phyloP scores from a whole-genome alignment of 1,140 invertebrate genomes.

The Formica selysi region DNA sequence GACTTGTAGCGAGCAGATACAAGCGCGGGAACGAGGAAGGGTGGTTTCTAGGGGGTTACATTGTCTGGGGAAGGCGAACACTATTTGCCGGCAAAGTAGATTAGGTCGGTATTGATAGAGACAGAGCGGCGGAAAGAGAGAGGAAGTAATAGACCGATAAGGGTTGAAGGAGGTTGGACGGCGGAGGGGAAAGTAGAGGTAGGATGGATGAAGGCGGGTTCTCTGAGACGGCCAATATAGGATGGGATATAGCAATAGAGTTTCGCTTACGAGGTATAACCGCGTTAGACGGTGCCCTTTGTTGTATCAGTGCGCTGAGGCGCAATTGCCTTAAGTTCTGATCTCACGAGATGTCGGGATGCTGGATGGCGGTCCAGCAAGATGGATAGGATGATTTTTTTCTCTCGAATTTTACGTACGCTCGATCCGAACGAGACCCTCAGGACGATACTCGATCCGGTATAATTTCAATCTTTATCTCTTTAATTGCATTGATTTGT shows the following conservation, averaged over 20 bases:
- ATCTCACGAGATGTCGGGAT: constrained; percentile 79
- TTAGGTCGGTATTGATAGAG: constrained; percentile 82
- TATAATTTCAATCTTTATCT: neutral
- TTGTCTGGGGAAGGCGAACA: constrained; percentile 80
- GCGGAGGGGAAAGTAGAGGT: constrained; percentile 58
- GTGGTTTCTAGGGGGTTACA: constrained; percentile 62
- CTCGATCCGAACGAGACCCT: neutral
- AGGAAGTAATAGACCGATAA: constrained; percentile 59
- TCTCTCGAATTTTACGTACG: constrained; percentile 42
- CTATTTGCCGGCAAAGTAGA: constrained; percentile 83
- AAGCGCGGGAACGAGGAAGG: constrained; percentile 15
- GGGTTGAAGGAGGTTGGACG: constrained; percentile 66
- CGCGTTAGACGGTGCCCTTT: constrained; percentile 81
- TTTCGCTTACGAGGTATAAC: constrained; percentile 82
- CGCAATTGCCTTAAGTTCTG: constrained; percentile 82
- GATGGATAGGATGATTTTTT: constrained; percentile 19
- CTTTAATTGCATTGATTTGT: neutral
- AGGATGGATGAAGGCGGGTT: constrained; percentile 68
- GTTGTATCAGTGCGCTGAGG: constrained; percentile 81
- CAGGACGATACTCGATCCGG: neutral
- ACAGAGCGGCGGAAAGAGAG: constrained; percentile 69
- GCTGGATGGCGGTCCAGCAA: constrained; percentile 72
- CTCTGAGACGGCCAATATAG: constrained; percentile 75
- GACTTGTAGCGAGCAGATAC: constrained; percentile 41
- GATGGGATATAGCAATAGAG: constrained; percentile 82